Evolutionary conservation across 1,140 invertebrate genomes (phyloP).

Genomic region (Drosophila rufa): DNA sequence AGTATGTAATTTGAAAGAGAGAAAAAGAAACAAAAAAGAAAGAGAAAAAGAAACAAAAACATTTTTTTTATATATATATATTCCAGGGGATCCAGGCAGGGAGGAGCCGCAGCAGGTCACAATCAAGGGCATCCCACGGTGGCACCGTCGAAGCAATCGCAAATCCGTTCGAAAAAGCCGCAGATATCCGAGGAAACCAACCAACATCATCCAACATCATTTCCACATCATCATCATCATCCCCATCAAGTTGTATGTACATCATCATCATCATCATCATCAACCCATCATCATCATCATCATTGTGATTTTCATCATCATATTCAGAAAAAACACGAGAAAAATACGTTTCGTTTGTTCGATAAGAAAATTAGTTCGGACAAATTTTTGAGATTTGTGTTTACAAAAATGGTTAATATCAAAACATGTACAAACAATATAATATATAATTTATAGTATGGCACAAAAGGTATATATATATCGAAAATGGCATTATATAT

Average conservation of each 20-base stretch:
- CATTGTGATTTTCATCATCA: slow-evolving; percentile 84
- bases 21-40: slow-evolving; percentile 83
- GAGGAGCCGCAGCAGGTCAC: slow-evolving; percentile 10
- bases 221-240: slow-evolving; percentile 42
- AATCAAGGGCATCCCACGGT: slow-evolving; percentile 63
- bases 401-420: slow-evolving; percentile 80
- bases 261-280: slow-evolving; percentile 73
- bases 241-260: slow-evolving; percentile 77
- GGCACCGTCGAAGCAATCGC: slow-evolving; percentile 66
- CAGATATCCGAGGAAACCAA: slow-evolving; percentile 58
- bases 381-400: slow-evolving; percentile 81
- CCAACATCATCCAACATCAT: slow-evolving; percentile 64
- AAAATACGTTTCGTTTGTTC: slow-evolving; percentile 86
- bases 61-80: slow-evolving; percentile 29
- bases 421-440: slow-evolving; percentile 77
- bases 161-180: slow-evolving; percentile 27
- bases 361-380: slow-evolving; percentile 86
- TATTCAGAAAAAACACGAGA: slow-evolving; percentile 85
- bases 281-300: slow-evolving; percentile 82
- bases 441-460: slow-evolving; percentile 59
- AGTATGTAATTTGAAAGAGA: slow-evolving; percentile 85
- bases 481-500: slow-evolving; percentile 53
- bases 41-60: slow-evolving; percentile 81
- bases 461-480: slow-evolving; percentile 60
- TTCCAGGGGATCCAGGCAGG: slow-evolving; percentile 23